Conservation (phyloP, 92 coral and sea anemone species). For the Blastomussa wellsi region DNA sequence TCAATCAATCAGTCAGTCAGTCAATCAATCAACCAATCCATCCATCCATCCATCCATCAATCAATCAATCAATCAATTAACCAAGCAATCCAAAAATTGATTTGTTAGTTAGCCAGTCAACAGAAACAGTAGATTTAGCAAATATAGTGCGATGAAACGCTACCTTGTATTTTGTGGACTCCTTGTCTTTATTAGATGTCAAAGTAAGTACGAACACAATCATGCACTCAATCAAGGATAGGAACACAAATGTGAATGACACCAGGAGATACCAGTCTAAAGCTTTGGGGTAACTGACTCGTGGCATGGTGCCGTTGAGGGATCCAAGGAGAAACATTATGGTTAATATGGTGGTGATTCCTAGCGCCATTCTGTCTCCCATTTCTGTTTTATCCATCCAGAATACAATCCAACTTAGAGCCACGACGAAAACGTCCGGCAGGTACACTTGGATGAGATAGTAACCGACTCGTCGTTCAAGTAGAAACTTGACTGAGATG, state of each 20-base stretch:
- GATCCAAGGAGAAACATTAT: constrained; percentile 85
- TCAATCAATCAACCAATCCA: too few species aligned
- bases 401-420: constrained; percentile 88
- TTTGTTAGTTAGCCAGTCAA: too few species aligned
- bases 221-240: constrained; percentile 62
- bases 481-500: constrained; percentile 60
- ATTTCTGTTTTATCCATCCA: constrained; percentile 88
- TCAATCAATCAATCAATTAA: too few species aligned
- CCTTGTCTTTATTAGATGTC: neutral
- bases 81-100: too few species aligned
- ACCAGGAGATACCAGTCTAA: constrained; percentile 71
- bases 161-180: constrained; percentile 12
- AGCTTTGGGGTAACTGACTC: constrained; percentile 72
- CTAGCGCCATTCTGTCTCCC: constrained; percentile 84
- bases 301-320: constrained; percentile 66
- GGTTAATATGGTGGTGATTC: constrained; percentile 79
- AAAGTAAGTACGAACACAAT: constrained; percentile 39
- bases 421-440: constrained; percentile 77
- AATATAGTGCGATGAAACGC: too few species aligned
- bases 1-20: too few species aligned
- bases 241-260: constrained; percentile 64
- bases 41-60: too few species aligned
- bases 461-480: constrained; percentile 80
- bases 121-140: too few species aligned
- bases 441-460: constrained; percentile 85